Evolutionary conservation across 2,888 invertebrate genomes (phyloP).

Genomic region (Polydrusus cervinus): DNA sequence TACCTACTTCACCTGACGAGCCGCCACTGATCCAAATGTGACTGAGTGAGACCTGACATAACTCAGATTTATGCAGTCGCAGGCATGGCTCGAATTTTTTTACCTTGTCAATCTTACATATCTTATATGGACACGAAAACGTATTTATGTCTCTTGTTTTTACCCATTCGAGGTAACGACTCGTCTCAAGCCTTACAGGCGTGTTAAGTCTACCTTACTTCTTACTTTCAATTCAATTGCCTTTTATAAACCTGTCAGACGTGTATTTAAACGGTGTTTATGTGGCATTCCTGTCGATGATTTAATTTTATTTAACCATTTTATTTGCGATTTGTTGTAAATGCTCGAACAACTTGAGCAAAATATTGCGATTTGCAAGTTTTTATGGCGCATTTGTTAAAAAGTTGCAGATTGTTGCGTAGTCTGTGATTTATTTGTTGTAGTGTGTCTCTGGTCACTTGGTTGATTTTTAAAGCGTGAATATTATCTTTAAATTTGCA

Average conservation of each 20-base stretch:
- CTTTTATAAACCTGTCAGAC: constrained; percentile 19
- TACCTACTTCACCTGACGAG: too few species aligned
- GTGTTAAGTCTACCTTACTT: constrained; percentile 7
- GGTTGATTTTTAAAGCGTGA: neutral
- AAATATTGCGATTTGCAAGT: neutral
- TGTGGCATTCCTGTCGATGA: constrained; percentile 3
- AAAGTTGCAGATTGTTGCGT: neutral
- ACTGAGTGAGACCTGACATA: too few species aligned
- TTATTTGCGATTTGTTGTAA: constrained; percentile 19
- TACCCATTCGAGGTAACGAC: neutral
- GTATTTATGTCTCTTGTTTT: neutral
- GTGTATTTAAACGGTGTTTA: constrained; percentile 17
- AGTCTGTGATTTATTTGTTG: neutral
- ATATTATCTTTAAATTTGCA: neutral
- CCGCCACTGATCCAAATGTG: too few species aligned
- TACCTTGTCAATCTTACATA: neutral
- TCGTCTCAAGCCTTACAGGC: neutral
- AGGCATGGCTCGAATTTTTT: neutral
- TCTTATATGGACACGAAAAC: neutral
- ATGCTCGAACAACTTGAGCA: constrained; percentile 4
- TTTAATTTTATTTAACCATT: constrained; percentile 7
- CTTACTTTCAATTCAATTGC: constrained; percentile 19
- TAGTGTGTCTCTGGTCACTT: neutral
- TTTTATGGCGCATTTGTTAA: neutral
- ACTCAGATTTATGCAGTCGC: too few species aligned